Base-by-base conservation (phyloP, 2,797 vertebrate species). In the Galaxias olidus region DNA sequence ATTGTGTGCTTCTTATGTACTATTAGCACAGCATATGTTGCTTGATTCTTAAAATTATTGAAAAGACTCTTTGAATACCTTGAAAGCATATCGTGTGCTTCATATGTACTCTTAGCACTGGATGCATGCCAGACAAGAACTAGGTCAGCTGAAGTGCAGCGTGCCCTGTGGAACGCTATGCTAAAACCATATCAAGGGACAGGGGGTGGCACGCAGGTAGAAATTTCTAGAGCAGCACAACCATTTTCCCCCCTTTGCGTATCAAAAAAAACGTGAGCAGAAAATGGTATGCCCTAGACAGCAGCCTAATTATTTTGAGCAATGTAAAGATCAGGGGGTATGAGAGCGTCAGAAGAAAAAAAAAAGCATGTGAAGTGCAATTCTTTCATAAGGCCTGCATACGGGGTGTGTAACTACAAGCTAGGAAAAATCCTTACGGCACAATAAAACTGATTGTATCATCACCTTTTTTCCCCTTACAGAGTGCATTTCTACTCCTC, bases 391-490 rank as follows among this genome's bases (percentile, higher is more conserved):
- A 81, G 86, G 86, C 85, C 86, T 88, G 88, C 90, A 89, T 89
- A 91, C 75, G 56, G 84, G 81, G 80, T 85, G 86, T 75, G 78
- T 80, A 87, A 88, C 82, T 80, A 86, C 82, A 80, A 86, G 83
- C 75, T 68, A 85, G 84, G 69, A 79, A 91, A 85, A 92, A 87
- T 89, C 90, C 89, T 90, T 90, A 92, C 86, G 73, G 86, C 84
- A 89, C 89, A 90, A 90, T 88, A 90, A 91, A 91, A 89, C 85
- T 83, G 85, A 88, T 87, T 86, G 86, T 89, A 90, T 91, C 88
- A 90, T 91, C 90, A 91, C 84, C 87, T 84, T 61, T 67, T 87
- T 89, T 83, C 80, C 85, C 87, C 87, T 92, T 88, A 90, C 87
- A 88, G 80, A 81, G 85, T 79, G 83, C 84, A 89, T 90, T 91